phyloP scores from a whole-genome alignment of 2,113 vertebrate species.

The Athene cunicularia region DNA sequence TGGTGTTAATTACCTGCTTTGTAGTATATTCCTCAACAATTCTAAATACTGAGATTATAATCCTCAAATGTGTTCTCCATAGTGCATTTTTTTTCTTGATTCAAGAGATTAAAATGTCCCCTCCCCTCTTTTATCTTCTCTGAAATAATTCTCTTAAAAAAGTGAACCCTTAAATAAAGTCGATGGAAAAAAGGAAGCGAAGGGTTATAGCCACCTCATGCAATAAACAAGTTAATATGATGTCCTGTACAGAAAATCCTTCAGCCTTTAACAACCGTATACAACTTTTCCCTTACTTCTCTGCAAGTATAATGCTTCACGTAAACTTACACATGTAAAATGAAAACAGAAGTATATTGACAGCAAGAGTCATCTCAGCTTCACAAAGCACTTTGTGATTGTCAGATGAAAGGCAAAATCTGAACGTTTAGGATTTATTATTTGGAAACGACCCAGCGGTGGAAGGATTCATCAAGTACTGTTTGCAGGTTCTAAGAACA shows the following conservation, averaged over 20 bases:
- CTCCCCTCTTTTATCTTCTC: neutral
- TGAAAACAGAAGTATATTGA: neutral
- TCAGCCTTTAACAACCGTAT: neutral
- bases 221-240: neutral
- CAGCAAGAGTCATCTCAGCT: neutral
- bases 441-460: neutral
- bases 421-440: neutral
- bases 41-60: neutral
- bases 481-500: neutral
- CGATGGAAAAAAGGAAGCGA: neutral
- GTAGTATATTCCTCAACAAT: neutral
- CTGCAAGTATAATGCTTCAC: neutral
- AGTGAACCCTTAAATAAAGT: neutral
- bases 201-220: neutral
- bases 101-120: neutral
- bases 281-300: neutral
- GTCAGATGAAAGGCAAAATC: constrained; percentile 14
- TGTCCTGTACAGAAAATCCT: neutral
- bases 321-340: neutral
- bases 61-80: neutral
- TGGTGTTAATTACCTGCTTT: neutral
- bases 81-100: neutral
- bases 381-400: neutral
- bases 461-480: neutral
- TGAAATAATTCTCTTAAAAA: neutral